Conservation (phyloP, 2,113 vertebrate genomes). For the Embiotoca jacksoni region DNA sequence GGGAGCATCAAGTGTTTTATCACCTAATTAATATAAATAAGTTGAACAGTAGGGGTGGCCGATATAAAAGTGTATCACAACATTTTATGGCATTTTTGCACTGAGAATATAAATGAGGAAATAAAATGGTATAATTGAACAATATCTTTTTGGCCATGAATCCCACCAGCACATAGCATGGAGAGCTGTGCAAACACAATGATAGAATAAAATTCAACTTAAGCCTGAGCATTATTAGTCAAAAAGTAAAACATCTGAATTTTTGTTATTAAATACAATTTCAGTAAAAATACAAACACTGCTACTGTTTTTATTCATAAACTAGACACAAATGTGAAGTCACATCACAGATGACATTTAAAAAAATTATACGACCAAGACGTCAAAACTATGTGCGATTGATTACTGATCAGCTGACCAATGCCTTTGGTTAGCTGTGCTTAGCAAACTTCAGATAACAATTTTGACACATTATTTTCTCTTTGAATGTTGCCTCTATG, state of each 20-base stretch:
- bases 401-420: no score
- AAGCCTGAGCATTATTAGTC: no score
- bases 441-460: neutral
- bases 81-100: neutral
- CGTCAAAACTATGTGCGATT: no score
- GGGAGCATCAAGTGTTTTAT: neutral
- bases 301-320: neutral
- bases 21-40: neutral
- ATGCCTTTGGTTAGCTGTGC: no score
- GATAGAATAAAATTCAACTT: no score
- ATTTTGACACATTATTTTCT: neutral
- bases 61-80: neutral
- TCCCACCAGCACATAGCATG: no score
- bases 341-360: neutral
- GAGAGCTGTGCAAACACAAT: no score
- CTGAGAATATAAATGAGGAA: neutral
- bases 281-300: no score
- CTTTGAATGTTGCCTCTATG: neutral
- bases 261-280: no score
- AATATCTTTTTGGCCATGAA: no score
- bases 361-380: no score
- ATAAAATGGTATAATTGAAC: neutral
- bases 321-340: neutral
- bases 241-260: no score
- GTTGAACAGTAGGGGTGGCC: neutral